Base-by-base conservation (phyloP, 2,888 invertebrate genomes). In the Julus scanicus region DNA sequence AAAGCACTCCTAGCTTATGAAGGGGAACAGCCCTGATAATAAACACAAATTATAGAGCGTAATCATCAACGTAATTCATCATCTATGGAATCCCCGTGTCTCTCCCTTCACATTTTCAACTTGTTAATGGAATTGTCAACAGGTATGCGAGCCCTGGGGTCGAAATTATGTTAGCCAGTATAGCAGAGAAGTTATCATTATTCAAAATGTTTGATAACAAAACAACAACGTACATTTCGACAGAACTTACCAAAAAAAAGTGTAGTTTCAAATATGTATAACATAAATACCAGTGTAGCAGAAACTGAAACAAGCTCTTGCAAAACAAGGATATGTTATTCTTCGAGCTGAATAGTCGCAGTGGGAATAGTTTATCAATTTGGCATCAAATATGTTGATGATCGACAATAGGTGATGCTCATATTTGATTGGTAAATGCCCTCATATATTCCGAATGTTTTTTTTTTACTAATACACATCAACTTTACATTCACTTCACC, bases 91-190 rank as follows among this genome's bases (percentile, higher is more conserved):
- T 80, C 11, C 13, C 29, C 20, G 71, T 15, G n/a, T 29, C 80
- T 80, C 80, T 80, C 37, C 80, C 80, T 80, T 15, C 13, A 5
- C 37, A 11, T 80, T 80, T 80, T 80, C 80, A 1, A 37, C 11
- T 37, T 80, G 29, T 29, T 80, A 80, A 80, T 80, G 80, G 80
- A 80, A 37, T 37, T 37, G 80, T 80, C 80, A 80, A 39, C 15
- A 39, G 80, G 80, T 29, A 80, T 80, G 15, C 80, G 3, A 80
- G 80, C 80, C 80, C 80, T 80, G 37, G 15, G 80, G 80, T 80
- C 29, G 15, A 80, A 15, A 29, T 13, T 15, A 80, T 39, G 37
- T 20, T 11, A 71, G 29, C 71, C 29, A 71, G 29, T 20, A 44
- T 0, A 20, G 29, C 37, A 80, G 29, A 29, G 29, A 29, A 29